These are phyloP conservation scores for Tragelaphus buxtoni DNA, from an alignment of 2,113 vertebrate species.

Conservation along the genomic window DNA sequence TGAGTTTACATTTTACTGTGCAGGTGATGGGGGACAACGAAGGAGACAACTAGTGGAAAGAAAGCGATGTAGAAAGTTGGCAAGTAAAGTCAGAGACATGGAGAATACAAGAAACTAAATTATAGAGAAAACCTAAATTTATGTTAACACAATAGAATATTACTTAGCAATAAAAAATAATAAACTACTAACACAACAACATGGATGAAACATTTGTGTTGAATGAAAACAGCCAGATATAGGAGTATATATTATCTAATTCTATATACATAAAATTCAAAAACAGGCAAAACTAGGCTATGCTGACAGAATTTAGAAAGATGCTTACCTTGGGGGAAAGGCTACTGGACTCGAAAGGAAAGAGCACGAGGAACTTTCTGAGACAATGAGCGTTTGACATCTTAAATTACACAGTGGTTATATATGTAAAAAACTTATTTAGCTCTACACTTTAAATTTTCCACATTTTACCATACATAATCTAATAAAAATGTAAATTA, in stretches of 20 bases:
- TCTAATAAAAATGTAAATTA: background rate
- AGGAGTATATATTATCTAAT: background rate
- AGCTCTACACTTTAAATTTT: background rate
- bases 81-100: background rate
- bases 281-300: background rate
- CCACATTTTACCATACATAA: background rate
- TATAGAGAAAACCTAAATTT: background rate
- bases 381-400: background rate
- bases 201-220: background rate
- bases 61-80: background rate
- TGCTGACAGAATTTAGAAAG: background rate
- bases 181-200: background rate
- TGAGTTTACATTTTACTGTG: background rate
- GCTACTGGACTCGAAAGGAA: background rate
- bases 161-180: slow-evolving; percentile 2
- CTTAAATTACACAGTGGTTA: background rate
- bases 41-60: background rate
- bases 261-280: slow-evolving; percentile 10
- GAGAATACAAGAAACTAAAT: background rate
- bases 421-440: background rate
- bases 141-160: background rate
- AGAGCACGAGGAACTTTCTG: background rate
- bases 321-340: background rate
- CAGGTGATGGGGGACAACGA: background rate
- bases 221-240: background rate